Percentiles rank a stretch among this genome's conserved stretches.
These are phyloP conservation scores for Enteromius argenteus DNA, from an alignment of 2,797 vertebrate genomes.

Conservation along the genomic window DNA sequence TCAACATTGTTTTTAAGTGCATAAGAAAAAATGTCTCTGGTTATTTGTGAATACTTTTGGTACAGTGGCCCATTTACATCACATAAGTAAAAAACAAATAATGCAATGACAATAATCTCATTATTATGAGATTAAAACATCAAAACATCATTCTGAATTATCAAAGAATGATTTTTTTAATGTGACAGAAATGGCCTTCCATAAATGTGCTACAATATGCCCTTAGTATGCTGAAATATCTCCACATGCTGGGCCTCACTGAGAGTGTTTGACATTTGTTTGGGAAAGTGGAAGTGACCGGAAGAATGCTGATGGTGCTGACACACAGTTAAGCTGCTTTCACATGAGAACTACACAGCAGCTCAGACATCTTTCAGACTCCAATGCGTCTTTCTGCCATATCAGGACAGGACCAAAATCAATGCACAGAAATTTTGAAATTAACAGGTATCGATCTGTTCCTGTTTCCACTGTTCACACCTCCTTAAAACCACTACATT, in stretches of 20 bases:
- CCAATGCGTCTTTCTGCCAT: slow-evolving; percentile 4
- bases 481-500: neutral
- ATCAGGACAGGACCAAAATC: slow-evolving; percentile 27
- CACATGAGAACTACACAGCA: slow-evolving; percentile 20
- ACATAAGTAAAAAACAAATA: neutral
- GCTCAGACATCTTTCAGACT: slow-evolving; percentile 32
- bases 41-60: neutral
- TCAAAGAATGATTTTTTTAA: neutral
- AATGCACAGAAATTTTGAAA: slow-evolving; percentile 32
- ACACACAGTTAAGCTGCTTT: slow-evolving; percentile 22
- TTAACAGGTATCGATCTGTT: slow-evolving; percentile 36
- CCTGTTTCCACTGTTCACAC: slow-evolving; percentile 16
- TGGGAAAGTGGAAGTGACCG: slow-evolving; percentile 31
- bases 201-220: neutral
- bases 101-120: neutral
- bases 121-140: neutral
- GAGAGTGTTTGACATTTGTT: slow-evolving; percentile 37
- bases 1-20: no score
- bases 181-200: neutral
- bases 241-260: neutral
- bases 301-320: slow-evolving; percentile 39
- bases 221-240: slow-evolving; percentile 13
- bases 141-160: neutral
- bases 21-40: neutral
- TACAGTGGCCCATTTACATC: neutral